Evolutionary conservation across 2,797 vertebrate genomes (phyloP).

Genomic region (Arctocebus calabarensis): DNA sequence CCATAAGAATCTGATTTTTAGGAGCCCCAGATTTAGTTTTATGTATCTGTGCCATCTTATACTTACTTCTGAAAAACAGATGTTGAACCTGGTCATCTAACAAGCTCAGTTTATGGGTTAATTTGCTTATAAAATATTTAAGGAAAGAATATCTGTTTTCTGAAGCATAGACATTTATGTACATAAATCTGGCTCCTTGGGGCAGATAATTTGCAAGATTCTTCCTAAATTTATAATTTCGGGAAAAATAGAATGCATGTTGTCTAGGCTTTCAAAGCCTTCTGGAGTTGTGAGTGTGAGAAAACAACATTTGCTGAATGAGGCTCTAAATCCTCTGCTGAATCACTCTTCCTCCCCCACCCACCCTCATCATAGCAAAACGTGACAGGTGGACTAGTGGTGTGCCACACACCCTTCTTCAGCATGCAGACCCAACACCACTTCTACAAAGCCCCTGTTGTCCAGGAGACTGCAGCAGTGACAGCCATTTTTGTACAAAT

Average conservation of each 20-base stretch:
- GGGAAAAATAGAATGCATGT: slow-evolving; percentile 20
- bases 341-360: not conserved
- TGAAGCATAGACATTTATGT: slow-evolving; percentile 53
- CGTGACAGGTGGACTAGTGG: not conserved
- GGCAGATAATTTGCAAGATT: slow-evolving; percentile 38
- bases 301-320: not conserved
- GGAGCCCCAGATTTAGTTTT: not conserved
- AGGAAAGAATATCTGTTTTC: slow-evolving; percentile 51
- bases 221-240: slow-evolving; percentile 40
- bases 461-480: accelerated
- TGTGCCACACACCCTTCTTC: not conserved
- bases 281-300: slow-evolving; percentile 52
- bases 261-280: slow-evolving; percentile 63
- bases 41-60: not conserved
- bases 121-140: slow-evolving; percentile 80
- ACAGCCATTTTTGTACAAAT: not conserved
- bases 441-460: not conserved
- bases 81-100: slow-evolving; percentile 35
- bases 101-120: slow-evolving; percentile 61
- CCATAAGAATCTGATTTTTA: not conserved
- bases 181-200: slow-evolving; percentile 69
- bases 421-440: not conserved
- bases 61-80: slow-evolving; percentile 13
- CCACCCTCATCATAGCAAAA: not conserved
- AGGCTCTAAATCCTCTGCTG: not conserved